Evolutionary conservation across 2,113 vertebrate genomes (phyloP).

Genomic region (Chloroceryle aenea): DNA sequence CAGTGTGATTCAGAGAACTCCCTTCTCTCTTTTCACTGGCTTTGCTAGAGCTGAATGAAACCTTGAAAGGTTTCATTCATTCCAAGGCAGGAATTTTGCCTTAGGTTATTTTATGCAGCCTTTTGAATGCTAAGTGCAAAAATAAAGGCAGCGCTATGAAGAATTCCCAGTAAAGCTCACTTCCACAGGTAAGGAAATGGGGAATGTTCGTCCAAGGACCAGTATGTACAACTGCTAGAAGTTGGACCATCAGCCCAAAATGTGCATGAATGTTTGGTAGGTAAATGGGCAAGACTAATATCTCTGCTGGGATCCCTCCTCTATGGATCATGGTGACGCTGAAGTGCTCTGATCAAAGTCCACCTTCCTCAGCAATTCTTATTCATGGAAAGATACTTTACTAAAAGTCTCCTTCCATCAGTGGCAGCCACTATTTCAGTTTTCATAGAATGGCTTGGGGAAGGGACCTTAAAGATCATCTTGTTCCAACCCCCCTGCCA

Average conservation of each 20-base stretch:
- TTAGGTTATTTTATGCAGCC: not conserved
- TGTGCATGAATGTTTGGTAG: not conserved
- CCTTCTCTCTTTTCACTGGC: not conserved
- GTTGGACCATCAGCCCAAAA: not conserved
- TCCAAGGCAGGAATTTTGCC: not conserved
- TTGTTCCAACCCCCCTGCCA: too few species aligned
- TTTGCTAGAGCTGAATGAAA: not conserved
- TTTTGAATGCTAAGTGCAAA: not conserved
- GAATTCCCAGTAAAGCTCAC: not conserved
- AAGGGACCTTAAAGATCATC: too few species aligned
- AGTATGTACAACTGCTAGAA: not conserved
- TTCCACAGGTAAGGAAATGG: not conserved
- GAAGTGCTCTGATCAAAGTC: not conserved
- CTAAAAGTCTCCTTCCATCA: not conserved
- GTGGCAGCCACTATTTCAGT: not conserved
- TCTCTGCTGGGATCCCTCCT: not conserved
- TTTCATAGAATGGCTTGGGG: not conserved
- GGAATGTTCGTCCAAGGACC: not conserved
- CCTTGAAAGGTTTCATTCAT: too few species aligned
- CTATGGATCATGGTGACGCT: fast-evolving
- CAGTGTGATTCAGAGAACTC: not conserved
- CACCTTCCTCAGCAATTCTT: fast-evolving
- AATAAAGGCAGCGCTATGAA: not conserved
- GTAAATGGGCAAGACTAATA: not conserved
- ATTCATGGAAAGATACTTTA: not conserved